These are phyloP conservation scores for Yoshiicerus persimilis DNA, from an alignment of 1,140 invertebrate species.

Conservation along the genomic window DNA sequence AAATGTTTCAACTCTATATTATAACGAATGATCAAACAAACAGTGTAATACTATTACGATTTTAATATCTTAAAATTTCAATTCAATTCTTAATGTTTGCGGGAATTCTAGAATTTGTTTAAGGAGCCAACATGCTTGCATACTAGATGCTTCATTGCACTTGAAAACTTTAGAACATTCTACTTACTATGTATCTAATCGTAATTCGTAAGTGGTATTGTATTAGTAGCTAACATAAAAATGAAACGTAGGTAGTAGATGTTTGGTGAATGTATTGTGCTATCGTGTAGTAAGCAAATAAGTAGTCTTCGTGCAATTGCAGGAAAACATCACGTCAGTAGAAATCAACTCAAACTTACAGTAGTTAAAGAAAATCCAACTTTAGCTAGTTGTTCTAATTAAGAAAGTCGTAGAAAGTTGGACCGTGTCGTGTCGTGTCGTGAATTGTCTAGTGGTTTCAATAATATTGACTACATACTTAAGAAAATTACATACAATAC, in stretches of 20 bases:
- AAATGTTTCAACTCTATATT: not conserved
- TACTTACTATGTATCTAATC: not conserved
- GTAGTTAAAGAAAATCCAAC: not conserved
- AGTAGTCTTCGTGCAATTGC: not conserved
- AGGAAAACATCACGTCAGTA: not conserved
- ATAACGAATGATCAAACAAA: no score
- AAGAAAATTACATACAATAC: not conserved
- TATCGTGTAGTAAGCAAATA: not conserved
- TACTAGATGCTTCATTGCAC: not conserved
- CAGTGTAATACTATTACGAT: not conserved
- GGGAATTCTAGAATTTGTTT: no score
- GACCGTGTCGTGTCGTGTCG: not conserved
- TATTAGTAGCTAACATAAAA: not conserved
- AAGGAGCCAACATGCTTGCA: not conserved
- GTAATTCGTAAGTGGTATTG: not conserved
- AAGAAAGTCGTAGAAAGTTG: not conserved
- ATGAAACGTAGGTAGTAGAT: not conserved
- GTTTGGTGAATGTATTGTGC: not conserved
- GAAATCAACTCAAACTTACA: not conserved
- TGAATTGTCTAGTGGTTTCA: slow-evolving; percentile 3
- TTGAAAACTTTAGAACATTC: not conserved
- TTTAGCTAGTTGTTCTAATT: not conserved
- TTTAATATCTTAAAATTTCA: not conserved
- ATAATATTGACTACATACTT: not conserved
- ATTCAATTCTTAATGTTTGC: not conserved